A percentile compares a stretch with the other conserved stretches of the same genome.
Evolutionary conservation across 2,113 vertebrate species (phyloP).

Genomic region (Notechis scutatus): DNA sequence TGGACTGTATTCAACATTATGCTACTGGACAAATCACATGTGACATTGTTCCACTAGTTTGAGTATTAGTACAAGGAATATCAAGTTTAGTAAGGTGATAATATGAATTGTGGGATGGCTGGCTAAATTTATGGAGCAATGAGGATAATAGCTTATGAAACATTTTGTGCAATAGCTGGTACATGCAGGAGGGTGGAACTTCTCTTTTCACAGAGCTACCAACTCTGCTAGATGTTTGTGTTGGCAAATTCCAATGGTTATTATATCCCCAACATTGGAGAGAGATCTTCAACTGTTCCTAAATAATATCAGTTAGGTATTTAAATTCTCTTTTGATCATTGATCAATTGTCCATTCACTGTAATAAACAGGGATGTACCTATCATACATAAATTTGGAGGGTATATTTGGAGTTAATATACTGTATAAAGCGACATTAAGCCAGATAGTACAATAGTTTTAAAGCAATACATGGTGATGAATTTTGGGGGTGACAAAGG

Average conservation of each 20-base stretch:
- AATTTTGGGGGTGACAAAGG: neutral
- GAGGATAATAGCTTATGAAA: neutral
- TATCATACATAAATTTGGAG: neutral
- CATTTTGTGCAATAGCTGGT: neutral
- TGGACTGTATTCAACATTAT: neutral
- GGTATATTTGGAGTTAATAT: neutral
- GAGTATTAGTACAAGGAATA: neutral
- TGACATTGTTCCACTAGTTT: neutral
- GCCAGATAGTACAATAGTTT: conserved; percentile 14
- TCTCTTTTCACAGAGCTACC: neutral
- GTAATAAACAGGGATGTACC: neutral
- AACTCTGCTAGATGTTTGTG: neutral
- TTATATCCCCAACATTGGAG: neutral
- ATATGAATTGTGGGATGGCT: neutral
- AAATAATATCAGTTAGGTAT: neutral
- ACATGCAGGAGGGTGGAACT: neutral
- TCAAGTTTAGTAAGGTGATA: neutral
- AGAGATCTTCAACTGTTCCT: neutral
- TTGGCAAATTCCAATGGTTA: neutral
- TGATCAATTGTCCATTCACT: neutral
- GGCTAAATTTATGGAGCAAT: neutral
- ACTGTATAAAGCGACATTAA: neutral
- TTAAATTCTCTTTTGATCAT: neutral
- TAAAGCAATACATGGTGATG: conserved; percentile 25
- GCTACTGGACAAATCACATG: neutral